Conservation (phyloP, 2,888 invertebrate genomes). For the Lasioglossum vierecki region DNA sequence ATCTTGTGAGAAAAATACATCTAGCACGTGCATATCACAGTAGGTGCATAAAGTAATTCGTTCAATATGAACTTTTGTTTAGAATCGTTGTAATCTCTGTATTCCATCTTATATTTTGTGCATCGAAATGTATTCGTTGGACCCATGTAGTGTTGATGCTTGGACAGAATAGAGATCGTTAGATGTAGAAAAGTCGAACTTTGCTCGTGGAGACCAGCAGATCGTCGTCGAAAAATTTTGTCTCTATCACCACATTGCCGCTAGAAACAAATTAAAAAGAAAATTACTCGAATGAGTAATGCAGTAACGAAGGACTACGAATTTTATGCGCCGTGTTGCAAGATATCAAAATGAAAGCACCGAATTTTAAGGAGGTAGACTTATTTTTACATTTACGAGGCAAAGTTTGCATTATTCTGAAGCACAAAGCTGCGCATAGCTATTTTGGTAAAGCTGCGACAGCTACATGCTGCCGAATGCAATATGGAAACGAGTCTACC, state of each 20-base stretch:
- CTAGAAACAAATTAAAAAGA: conserved; percentile 85
- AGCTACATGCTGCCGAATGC: too few relatives aligned
- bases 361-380: neutral
- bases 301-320: neutral
- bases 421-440: too few relatives aligned
- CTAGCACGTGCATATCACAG: conserved; percentile 43
- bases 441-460: too few relatives aligned
- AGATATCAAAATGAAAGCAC: neutral
- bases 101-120: conserved; percentile 9
- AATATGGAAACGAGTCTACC: too few relatives aligned
- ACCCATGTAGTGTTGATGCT: conserved; percentile 47
- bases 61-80: conserved; percentile 45
- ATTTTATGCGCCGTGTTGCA: neutral
- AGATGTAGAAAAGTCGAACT: conserved; percentile 97
- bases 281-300: neutral
- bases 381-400: too few relatives aligned
- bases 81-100: conserved; percentile 18
- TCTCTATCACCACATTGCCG: conserved; percentile 98
- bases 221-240: conserved; percentile 98
- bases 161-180: conserved; percentile 76
- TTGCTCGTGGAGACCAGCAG: conserved; percentile 96
- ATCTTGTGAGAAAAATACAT: conserved; percentile 29
- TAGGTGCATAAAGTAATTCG: conserved; percentile 43
- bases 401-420: too few relatives aligned
- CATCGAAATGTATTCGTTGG: conserved; percentile 48